These are phyloP conservation scores for Malurus alboscapulatus DNA, from an alignment of 2,113 vertebrate species.

Conservation along the genomic window DNA sequence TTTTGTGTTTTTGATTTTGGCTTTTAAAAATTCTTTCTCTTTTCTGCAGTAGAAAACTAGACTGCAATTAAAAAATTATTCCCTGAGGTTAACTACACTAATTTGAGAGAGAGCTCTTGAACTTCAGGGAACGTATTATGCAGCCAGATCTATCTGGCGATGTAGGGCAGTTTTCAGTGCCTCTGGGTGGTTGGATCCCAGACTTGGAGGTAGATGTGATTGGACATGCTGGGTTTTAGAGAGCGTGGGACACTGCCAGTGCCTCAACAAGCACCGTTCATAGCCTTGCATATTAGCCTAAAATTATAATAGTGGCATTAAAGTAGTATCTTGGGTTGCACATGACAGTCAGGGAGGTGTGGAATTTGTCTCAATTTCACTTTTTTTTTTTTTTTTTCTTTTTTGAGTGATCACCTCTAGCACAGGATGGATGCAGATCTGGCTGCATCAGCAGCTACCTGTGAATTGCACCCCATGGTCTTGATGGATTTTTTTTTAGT, in stretches of 20 bases:
- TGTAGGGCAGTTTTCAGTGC: background rate
- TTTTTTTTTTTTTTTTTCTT: background rate
- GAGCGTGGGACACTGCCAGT: background rate
- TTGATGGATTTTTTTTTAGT: background rate
- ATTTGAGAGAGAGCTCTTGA: background rate
- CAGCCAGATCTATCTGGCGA: background rate
- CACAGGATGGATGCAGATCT: background rate
- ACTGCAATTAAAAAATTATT: background rate
- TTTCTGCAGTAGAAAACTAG: background rate
- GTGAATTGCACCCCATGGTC: background rate
- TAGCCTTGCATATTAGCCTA: background rate
- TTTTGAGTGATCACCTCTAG: background rate
- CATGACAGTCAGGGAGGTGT: background rate
- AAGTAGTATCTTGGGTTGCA: background rate
- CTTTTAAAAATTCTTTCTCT: fast-evolving
- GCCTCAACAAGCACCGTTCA: background rate
- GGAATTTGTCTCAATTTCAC: background rate
- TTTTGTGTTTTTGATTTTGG: background rate
- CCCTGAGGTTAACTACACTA: background rate
- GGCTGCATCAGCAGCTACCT: background rate
- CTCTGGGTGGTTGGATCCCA: background rate
- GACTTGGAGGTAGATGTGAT: background rate
- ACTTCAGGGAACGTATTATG: background rate
- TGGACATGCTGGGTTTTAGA: background rate
- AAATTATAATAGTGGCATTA: background rate